A percentile compares a stretch with the other conserved stretches of the same genome.
Evolutionary conservation across 2,113 vertebrate species (phyloP).

Genomic region (Dendrocopos noguchii): DNA sequence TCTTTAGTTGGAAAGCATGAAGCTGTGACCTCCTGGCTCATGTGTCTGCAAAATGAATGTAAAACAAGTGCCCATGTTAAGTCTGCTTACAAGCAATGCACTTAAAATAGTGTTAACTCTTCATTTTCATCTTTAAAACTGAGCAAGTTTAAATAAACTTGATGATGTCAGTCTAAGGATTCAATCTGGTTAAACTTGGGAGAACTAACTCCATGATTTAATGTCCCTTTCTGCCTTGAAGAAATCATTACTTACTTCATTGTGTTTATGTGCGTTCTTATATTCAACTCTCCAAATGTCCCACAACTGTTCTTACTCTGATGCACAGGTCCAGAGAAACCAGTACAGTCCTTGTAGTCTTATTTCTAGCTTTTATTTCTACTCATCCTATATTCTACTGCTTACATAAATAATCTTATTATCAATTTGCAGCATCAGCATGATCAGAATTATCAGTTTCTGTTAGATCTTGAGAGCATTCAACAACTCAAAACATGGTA

Average conservation of each 20-base stretch:
- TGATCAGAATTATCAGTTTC: neutral
- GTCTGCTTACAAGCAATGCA: neutral
- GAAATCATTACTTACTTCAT: neutral
- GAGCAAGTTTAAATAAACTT: neutral
- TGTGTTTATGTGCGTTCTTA: neutral
- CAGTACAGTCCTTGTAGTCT: neutral
- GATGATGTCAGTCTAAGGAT: neutral
- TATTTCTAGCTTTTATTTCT: neutral
- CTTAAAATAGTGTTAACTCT: neutral
- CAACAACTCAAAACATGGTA: rapidly evolving
- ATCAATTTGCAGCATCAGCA: neutral
- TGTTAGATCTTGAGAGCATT: neutral
- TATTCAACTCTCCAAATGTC: neutral
- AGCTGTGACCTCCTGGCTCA: neutral
- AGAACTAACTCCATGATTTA: neutral
- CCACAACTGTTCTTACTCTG: neutral
- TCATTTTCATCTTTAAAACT: neutral
- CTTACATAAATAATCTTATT: neutral
- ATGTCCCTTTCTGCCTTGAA: neutral
- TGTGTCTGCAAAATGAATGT: neutral
- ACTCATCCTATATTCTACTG: neutral
- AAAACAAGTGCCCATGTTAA: neutral
- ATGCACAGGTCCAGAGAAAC: neutral
- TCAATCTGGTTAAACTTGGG: neutral
- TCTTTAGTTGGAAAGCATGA: neutral